A percentile compares a stretch with the other conserved stretches of the same genome.
phyloP scores from a whole-genome alignment of 1,140 invertebrate species.

The Drosophila rufa region DNA sequence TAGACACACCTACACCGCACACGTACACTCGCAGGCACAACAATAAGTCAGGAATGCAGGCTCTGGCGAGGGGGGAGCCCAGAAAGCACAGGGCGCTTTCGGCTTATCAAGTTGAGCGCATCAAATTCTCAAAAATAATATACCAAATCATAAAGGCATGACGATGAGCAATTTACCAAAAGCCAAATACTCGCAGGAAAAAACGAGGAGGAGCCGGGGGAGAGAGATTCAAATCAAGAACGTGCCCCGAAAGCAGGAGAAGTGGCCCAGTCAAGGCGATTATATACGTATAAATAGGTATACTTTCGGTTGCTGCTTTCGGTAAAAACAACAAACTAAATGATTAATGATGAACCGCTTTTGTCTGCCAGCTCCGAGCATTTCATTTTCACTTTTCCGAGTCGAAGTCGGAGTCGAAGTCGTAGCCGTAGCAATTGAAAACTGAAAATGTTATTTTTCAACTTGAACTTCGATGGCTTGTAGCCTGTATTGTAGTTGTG shows the following conservation, averaged over 20 bases:
- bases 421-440: conserved; percentile 48
- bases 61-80: background rate
- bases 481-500: conserved; percentile 26
- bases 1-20: conserved; percentile 69
- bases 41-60: conserved; percentile 66
- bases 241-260: conserved; percentile 57
- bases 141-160: conserved; percentile 83
- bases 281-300: conserved; percentile 59
- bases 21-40: conserved; percentile 51
- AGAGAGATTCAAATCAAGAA: conserved; percentile 78
- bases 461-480: conserved; percentile 76
- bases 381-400: conserved; percentile 73
- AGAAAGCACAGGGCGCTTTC: conserved; percentile 42
- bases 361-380: conserved; percentile 45
- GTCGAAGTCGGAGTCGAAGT: background rate
- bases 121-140: conserved; percentile 77
- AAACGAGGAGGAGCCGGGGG: conserved; percentile 5
- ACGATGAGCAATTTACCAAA: conserved; percentile 80
- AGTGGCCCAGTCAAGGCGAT: conserved; percentile 46
- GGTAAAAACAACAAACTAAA: conserved; percentile 75
- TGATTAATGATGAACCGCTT: conserved; percentile 77
- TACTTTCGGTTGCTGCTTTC: conserved; percentile 53
- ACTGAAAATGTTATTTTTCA: conserved; percentile 68
- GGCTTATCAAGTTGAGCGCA: conserved; percentile 79
- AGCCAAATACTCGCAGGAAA: conserved; percentile 58